phyloP scores from a whole-genome alignment of 2,888 invertebrate species.

The Antheraea yamamai region DNA sequence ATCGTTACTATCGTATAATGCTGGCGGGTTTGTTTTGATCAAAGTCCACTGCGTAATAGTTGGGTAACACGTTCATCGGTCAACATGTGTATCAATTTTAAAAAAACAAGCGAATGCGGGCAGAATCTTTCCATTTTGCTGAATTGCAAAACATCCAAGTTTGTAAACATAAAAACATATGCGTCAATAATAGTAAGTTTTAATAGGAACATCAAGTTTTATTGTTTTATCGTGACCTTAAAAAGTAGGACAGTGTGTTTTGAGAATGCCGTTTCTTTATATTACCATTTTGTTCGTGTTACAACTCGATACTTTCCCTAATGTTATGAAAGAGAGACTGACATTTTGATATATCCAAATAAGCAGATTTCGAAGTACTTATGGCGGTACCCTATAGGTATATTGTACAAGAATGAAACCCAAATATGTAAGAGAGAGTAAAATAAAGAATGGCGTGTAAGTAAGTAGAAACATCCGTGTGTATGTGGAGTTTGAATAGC shows the following conservation, averaged over 20 bases:
- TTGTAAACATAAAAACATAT: constrained; percentile 25
- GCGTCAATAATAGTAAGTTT: constrained; percentile 24
- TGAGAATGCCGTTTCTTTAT: constrained; percentile 8
- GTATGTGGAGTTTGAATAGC: no score
- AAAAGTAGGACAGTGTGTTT: constrained; percentile 25
- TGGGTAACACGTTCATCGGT: constrained; percentile 37
- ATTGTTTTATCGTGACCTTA: constrained; percentile 2
- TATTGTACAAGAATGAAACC: neutral
- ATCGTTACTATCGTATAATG: constrained; percentile 31
- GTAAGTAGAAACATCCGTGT: no score
- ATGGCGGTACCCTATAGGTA: neutral
- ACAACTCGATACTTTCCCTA: neutral
- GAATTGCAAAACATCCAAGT: constrained; percentile 21
- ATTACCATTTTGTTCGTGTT: neutral
- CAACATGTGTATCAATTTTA: constrained; percentile 34
- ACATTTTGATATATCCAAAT: neutral
- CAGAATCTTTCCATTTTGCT: constrained; percentile 21
- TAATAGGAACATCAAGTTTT: constrained; percentile 17
- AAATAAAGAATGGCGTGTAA: neutral
- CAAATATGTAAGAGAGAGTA: neutral
- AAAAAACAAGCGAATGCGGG: constrained; percentile 29
- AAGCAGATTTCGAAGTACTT: neutral
- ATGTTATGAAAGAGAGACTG: neutral
- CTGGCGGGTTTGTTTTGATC: constrained; percentile 36
- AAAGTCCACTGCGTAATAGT: constrained; percentile 40